A percentile compares a stretch with the other conserved stretches of the same genome.
These are phyloP conservation scores for Choristoneura rosaceana DNA, from an alignment of 2,888 invertebrate species.

Conservation along the genomic window DNA sequence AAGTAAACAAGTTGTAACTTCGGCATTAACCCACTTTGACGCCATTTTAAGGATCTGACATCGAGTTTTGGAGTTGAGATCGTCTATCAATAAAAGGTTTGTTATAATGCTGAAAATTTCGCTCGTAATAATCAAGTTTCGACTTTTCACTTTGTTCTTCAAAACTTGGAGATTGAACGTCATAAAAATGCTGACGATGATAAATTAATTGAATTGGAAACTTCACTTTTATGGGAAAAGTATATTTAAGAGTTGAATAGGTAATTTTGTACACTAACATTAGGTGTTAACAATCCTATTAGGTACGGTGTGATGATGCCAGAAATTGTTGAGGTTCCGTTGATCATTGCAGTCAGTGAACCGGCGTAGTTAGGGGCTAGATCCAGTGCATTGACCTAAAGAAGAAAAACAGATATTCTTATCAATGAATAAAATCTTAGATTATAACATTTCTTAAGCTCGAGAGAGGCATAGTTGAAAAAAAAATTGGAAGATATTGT, in stretches of 20 bases:
- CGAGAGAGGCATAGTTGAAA: too few relatives aligned
- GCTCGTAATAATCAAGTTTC: slow-evolving; percentile 40
- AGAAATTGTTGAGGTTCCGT: slow-evolving; percentile 87
- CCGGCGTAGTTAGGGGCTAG: slow-evolving; percentile 88
- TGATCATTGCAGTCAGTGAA: slow-evolving; percentile 87
- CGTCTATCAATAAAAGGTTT: slow-evolving; percentile 49
- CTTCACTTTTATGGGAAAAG: not conserved
- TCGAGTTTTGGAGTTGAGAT: slow-evolving; percentile 47
- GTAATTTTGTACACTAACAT: slow-evolving; percentile 76
- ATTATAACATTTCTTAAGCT: too few relatives aligned
- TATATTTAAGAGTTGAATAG: not conserved
- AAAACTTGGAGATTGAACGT: slow-evolving; percentile 8
- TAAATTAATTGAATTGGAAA: slow-evolving; percentile 5
- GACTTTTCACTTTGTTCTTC: slow-evolving; percentile 16
- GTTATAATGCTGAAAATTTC: slow-evolving; percentile 48
- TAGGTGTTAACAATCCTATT: slow-evolving; percentile 86
- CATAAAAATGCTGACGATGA: slow-evolving; percentile 3
- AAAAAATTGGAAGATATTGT: too few relatives aligned
- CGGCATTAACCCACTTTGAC: slow-evolving; percentile 21
- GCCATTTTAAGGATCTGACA: not conserved
- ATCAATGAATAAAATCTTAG: not conserved
- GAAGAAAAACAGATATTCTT: not conserved
- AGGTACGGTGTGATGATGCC: slow-evolving; percentile 88
- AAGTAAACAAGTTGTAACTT: slow-evolving; percentile 20
- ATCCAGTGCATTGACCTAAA: slow-evolving; percentile 87